phyloP scores from a whole-genome alignment of 2,113 vertebrate genomes.

The Saccopteryx leptura region DNA sequence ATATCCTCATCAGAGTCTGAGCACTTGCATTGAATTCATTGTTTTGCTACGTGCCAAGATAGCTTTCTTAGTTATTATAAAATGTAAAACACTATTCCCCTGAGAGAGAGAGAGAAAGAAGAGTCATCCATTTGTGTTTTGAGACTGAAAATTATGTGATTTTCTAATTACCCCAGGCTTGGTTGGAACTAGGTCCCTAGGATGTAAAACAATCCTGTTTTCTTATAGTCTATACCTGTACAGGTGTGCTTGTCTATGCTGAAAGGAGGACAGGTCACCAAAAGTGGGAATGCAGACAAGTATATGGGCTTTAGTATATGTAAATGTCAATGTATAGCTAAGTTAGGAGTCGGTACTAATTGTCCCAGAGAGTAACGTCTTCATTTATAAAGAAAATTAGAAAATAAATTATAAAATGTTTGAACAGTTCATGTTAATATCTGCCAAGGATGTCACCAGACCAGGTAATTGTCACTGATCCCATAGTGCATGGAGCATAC shows the following conservation, averaged over 20 bases:
- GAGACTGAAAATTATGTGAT: conserved; percentile 60
- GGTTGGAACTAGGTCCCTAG: not conserved
- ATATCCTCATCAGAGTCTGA: conserved; percentile 55
- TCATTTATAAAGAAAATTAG: not conserved
- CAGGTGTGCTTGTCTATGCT: not conserved
- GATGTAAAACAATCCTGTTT: not conserved
- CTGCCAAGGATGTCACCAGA: not conserved
- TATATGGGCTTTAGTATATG: not conserved
- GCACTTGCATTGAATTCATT: conserved; percentile 67
- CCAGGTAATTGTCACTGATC: not conserved
- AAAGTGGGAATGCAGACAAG: not conserved
- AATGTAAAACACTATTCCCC: conserved; percentile 2
- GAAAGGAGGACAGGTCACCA: not conserved
- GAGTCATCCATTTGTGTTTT: conserved; percentile 51
- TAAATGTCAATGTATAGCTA: not conserved
- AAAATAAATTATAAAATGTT: not conserved
- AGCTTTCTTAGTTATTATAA: conserved; percentile 50
- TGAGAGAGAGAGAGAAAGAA: not conserved
- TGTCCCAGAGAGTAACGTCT: not conserved
- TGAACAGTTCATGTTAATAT: not conserved
- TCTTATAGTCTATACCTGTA: not conserved
- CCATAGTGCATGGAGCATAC: not conserved
- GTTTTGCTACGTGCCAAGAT: conserved; percentile 21
- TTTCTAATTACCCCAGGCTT: not conserved
- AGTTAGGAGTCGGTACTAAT: not conserved